Evolutionary conservation across 1,140 invertebrate genomes (phyloP), one percentile per base, ranked within the genome.

Genomic region (Scaptomyza hsui): DNA sequence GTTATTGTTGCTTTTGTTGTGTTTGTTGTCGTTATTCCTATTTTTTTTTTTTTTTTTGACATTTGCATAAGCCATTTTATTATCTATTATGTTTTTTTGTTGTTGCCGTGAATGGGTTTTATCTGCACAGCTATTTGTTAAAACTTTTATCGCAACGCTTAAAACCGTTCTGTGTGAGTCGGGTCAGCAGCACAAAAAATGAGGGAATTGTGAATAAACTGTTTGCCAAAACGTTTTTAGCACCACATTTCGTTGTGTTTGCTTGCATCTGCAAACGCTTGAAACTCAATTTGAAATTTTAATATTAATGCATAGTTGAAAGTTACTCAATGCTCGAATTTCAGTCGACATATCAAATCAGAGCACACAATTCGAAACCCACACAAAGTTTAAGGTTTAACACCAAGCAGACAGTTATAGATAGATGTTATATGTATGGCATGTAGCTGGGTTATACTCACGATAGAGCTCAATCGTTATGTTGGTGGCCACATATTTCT

Each of bases 401-500:
- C 5, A 4, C 18, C 10, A 2, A 21, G 19, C 47, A 6, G 5
- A 35, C 1, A n/a, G 9, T 13, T 44, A 44, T n/a, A 55, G 12
- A 5, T 24, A 42, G 24, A 18, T 29, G 44, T 21, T 32, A 19
- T 32, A 48, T 44, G 16, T 26, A n/a, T 37, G n/a, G 24, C n/a
- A 24, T 47, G 39, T 41, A 29, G 21, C 41, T 55, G 10, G 47
- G 24, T n/a, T 59, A 52, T 90, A 94, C 94, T 95, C 91, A 95
- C 94, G 93, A 91, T 95, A 95, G 91, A 96, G 93, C 82, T 96
- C 95, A 49, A 96, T 93, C 60, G 93, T 93, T 35, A 96, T 93
- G 55, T 91, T 91, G 49, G 85, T 91, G 45, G 90, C 92, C 94
- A 95, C 92, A 95, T 93, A 88, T 96, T 95, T 73, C 95, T 93